Evolutionary conservation across 2,113 vertebrate genomes (phyloP).

Genomic region (Mesitornis unicolor): DNA sequence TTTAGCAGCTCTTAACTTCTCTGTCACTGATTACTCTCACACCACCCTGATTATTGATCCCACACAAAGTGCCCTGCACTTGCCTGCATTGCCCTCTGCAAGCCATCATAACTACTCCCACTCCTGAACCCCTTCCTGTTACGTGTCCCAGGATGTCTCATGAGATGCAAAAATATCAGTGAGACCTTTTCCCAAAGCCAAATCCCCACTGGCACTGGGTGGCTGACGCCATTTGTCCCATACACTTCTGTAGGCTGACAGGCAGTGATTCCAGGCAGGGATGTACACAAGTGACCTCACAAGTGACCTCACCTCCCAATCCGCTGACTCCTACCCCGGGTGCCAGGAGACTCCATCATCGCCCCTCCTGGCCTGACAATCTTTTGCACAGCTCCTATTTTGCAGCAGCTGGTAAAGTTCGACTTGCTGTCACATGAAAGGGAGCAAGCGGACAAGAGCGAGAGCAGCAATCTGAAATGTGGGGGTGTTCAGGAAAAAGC

Average conservation of each 20-base stretch:
- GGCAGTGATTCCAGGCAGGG: not conserved
- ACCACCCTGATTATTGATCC: not conserved
- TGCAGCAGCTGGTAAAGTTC: slow-evolving; percentile 36
- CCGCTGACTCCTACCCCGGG: not conserved
- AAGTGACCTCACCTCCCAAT: not conserved
- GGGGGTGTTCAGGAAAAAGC: not conserved
- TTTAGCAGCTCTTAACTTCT: not conserved
- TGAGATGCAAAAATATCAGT: not conserved
- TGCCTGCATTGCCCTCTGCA: not conserved
- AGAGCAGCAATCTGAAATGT: not conserved
- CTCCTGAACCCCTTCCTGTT: not conserved
- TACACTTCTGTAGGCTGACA: not conserved
- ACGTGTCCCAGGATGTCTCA: not conserved
- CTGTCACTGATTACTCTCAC: not conserved
- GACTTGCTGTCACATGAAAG: slow-evolving; percentile 28
- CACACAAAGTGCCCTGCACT: not conserved
- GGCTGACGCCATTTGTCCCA: not conserved
- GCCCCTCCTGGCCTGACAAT: not conserved
- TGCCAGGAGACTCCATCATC: not conserved
- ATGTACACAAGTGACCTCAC: not conserved
- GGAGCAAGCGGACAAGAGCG: not conserved
- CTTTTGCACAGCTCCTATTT: not conserved
- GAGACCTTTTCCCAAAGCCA: not conserved
- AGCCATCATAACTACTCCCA: not conserved
- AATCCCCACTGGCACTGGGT: not conserved